Base-by-base conservation (phyloP, 2,888 invertebrate genomes). In the Alitta virens region DNA sequence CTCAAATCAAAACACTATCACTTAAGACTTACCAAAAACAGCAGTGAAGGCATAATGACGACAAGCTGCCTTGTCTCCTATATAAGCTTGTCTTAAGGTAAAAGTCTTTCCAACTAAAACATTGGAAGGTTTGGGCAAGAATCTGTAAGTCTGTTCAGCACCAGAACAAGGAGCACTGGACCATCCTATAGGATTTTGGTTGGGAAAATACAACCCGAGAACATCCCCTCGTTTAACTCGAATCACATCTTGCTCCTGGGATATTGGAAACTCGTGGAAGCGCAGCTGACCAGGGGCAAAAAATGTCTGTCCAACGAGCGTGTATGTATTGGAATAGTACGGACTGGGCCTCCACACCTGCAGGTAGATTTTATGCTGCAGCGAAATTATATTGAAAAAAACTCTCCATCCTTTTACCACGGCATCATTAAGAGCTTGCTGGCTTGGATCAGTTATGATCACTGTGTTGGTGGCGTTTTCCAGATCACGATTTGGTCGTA, bases 1-100 rank as follows among this genome's bases (percentile, higher is more conserved):
- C n/a, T n/a, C n/a, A n/a, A n/a, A n/a, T n/a, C n/a, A n/a, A n/a
- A n/a, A n/a, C n/a, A n/a, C n/a, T n/a, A n/a, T n/a, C n/a, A n/a
- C n/a, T n/a, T n/a, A n/a, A n/a, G n/a, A 65, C 69, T 65, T 43
- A 70, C 70, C 63, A 23, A 70, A 50, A 21, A 70, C 49, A 53
- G 70, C 70, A 9, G 66, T 68, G 43, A 70, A 59, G 9, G 70
- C 69, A 55, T 70, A 70, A 23, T 70, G 70, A 49, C 70, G 46
- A 51, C 70, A 70, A 21, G 66, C 43, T 2, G 59, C 64, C 16
- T 42, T 42, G 12, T 40, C 42, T 27, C 62, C 65, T 21, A 56
- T 46, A 24, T 42, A 40, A 25, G 67, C 62, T 50, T 38, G 42
- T n/a, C 21, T 42, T 24, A 69, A 66, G 27, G 50, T 58, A 21